Conservation (phyloP, 2,888 invertebrate genomes). For the Helleia helle region DNA sequence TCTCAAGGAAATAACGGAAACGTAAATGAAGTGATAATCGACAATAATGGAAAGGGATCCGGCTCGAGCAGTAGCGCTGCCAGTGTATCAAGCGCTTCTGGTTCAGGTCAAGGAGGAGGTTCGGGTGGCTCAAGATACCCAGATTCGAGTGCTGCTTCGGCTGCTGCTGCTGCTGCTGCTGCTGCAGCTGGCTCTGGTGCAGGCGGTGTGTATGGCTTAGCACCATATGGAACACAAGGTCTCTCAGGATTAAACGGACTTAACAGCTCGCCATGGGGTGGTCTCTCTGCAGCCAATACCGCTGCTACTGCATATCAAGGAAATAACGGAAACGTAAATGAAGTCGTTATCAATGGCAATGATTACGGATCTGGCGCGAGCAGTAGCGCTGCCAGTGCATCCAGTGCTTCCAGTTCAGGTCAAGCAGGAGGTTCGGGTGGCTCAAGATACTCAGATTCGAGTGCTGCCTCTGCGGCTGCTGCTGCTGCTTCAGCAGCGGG, state of each 20-base stretch:
- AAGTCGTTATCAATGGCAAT: too few species aligned
- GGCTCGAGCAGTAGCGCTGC: neutral
- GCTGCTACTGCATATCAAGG: too few species aligned
- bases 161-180: slow-evolving; percentile 14
- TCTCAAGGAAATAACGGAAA: neutral
- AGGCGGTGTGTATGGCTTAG: too few species aligned
- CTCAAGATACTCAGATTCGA: too few species aligned
- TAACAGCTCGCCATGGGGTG: too few species aligned
- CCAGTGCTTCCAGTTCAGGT: slow-evolving; percentile 3
- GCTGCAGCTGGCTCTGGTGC: neutral
- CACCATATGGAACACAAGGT: too few species aligned
- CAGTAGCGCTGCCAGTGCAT: slow-evolving; percentile 7
- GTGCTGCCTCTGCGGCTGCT: too few species aligned
- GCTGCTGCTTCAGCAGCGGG: too few species aligned
- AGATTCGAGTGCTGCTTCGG: neutral
- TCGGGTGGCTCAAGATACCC: neutral
- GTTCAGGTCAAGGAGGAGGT: neutral
- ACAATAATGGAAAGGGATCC: neutral
- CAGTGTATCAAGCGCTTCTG: neutral
- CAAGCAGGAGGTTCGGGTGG: neutral
- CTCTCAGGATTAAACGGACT: too few species aligned
- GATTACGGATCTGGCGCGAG: too few species aligned
- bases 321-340: too few species aligned
- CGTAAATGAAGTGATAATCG: neutral
- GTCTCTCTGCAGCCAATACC: too few species aligned